phyloP scores from a whole-genome alignment of 2,113 vertebrate genomes.

The Ibidorhyncha struthersii region DNA sequence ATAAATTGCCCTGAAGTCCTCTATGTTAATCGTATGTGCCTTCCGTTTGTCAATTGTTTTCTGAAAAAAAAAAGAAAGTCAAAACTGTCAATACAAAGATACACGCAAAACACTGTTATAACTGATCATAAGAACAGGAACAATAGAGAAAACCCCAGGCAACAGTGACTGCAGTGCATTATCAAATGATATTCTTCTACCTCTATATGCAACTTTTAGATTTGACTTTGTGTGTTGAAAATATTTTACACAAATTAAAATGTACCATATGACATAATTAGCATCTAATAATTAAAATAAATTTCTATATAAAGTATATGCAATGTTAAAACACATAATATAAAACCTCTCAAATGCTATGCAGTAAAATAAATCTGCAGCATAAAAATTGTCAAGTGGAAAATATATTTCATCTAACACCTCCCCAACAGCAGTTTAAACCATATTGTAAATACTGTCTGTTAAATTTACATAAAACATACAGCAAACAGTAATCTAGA shows the following conservation, averaged over 20 bases:
- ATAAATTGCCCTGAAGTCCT: conserved; percentile 76
- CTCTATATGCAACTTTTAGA: neutral
- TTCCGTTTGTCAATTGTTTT: conserved; percentile 61
- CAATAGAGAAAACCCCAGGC: neutral
- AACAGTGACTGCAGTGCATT: neutral
- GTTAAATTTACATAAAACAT: neutral
- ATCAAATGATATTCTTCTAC: neutral
- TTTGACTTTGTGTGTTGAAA: neutral
- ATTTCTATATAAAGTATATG: neutral
- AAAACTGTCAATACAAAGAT: neutral
- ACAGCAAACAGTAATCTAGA: neutral
- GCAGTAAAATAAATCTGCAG: neutral
- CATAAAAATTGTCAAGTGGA: neutral
- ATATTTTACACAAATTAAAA: neutral
- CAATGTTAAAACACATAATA: neutral
- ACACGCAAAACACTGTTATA: neutral
- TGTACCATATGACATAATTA: neutral
- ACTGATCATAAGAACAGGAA: neutral
- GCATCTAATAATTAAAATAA: neutral
- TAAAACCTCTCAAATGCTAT: neutral
- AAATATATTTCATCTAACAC: neutral
- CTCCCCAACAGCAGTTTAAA: neutral
- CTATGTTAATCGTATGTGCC: conserved; percentile 58
- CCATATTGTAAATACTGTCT: neutral
- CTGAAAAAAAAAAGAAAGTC: neutral